Percentiles rank a stretch among this genome's conserved stretches.
phyloP scores from a whole-genome alignment of 2,113 vertebrate genomes.

The Apus apus region DNA sequence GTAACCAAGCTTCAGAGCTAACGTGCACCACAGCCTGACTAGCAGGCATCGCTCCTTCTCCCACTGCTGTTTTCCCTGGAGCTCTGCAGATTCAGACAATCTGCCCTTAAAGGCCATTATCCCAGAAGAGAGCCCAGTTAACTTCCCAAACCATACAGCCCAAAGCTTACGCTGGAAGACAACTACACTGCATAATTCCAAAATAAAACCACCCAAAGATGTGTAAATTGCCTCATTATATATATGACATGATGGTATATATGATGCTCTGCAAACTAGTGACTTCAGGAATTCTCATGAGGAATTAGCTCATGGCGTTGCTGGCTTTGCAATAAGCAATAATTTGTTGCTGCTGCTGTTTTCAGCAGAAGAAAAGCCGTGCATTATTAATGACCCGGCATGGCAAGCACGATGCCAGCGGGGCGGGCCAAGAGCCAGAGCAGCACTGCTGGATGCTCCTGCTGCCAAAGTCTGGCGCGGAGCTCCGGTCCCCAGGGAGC shows the following conservation, averaged over 20 bases:
- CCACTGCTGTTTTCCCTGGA: not conserved
- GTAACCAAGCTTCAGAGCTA: not conserved
- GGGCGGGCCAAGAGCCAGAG: not conserved
- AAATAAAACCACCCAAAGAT: not conserved
- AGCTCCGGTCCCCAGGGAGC: not conserved
- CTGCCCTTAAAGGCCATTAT: not conserved
- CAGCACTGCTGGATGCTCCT: not conserved
- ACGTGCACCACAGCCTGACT: not conserved
- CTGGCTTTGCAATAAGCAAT: not conserved
- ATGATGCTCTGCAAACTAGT: not conserved
- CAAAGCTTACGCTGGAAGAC: not conserved
- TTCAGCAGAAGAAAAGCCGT: not conserved
- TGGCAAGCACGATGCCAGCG: not conserved
- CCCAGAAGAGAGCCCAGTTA: not conserved
- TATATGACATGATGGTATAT: too few species aligned
- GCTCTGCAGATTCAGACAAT: not conserved
- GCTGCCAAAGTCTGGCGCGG: not conserved
- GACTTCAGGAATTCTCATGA: not conserved
- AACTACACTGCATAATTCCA: not conserved
- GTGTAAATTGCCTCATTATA: not conserved
- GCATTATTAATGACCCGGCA: not conserved
- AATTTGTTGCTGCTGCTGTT: not conserved
- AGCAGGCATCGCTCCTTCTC: not conserved
- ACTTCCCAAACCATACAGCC: not conserved
- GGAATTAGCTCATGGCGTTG: not conserved